Evolutionary conservation across 2,797 vertebrate species (phyloP), one percentile per base, ranked within the genome.

Genomic region (Parauchenoglanis punctatus): DNA sequence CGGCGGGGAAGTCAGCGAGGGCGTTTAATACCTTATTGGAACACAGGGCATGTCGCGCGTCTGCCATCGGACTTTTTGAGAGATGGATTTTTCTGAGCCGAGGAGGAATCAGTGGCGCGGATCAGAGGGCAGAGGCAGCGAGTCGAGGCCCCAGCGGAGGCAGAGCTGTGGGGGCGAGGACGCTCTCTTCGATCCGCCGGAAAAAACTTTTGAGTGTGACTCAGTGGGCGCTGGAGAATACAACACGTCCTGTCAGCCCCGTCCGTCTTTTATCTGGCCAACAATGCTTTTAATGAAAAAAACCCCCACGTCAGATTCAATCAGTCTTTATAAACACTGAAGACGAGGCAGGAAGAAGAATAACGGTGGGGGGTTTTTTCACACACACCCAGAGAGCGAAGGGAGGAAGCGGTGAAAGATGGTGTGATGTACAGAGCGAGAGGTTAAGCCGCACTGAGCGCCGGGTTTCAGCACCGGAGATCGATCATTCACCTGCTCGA

Each of bases 41-140:
- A 81, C 78, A 2, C 78, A 18, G 78, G 58, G 20, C 28, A 49
- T 46, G 80, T 82, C 13, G 67, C 31, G 18, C 25, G 67, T 84
- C 73, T 31, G 49, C 75, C 31, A 54, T 87, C 40, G 80, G 75
- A 83, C 54, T 67, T 86, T 72, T 13, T 67, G 28, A 46, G 13
- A 73, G 89, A 86, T 89, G 75, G 90, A 91, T 88, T 85, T 73
- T 72, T 85, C 59, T 25, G 58, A 61, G 35, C 78, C 6, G 80
- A 68, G 82, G 35, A 61, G 40, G 81, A 81, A 86, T 76, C 84
- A 63, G 40, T 86, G 81, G 68, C 63, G 54, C 59, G 88, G 82
- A 90, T 90, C 90, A 88, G 31, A 82, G 81, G 76, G 54, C 68
- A 58, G 75, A 61, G 61, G 75, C 84, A 86, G 75, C 25, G 76